A percentile compares a stretch with the other conserved stretches of the same genome.
Evolutionary conservation across 2,888 invertebrate genomes (phyloP).

Genomic region (Myopa testacea): DNA sequence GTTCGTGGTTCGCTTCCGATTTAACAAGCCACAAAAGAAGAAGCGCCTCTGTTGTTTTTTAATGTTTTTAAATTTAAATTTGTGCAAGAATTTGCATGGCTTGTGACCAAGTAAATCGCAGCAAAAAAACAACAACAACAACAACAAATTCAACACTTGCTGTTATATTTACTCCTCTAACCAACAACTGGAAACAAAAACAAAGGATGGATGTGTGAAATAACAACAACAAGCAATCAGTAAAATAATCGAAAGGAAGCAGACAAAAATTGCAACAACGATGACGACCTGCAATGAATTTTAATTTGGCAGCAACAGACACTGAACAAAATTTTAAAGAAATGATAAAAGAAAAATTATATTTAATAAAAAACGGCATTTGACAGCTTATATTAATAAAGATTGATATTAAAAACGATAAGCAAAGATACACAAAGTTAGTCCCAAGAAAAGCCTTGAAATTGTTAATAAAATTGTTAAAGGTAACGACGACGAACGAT

Average conservation of each 20-base stretch:
- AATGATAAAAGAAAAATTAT: slow-evolving; percentile 14
- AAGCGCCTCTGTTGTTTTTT: background rate
- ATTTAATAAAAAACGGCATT: slow-evolving; percentile 1
- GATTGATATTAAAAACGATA: too few relatives aligned
- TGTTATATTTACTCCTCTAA: background rate
- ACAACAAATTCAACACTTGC: slow-evolving; percentile 35
- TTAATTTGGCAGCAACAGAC: slow-evolving; percentile 51
- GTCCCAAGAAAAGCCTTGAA: too few relatives aligned
- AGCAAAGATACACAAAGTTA: too few relatives aligned
- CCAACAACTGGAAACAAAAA: background rate
- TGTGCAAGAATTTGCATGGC: slow-evolving; percentile 32
- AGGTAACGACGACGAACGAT: too few relatives aligned
- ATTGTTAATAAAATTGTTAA: too few relatives aligned
- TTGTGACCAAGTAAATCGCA: background rate
- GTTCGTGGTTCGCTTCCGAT: slow-evolving; percentile 42
- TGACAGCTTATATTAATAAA: too few relatives aligned
- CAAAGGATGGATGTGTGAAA: background rate
- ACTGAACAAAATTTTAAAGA: slow-evolving; percentile 33
- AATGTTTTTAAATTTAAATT: slow-evolving; percentile 30
- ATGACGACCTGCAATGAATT: slow-evolving; percentile 59
- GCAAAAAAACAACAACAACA: slow-evolving; percentile 23
- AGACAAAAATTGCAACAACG: slow-evolving; percentile 55
- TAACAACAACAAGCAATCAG: background rate
- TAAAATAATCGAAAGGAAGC: slow-evolving; percentile 54
- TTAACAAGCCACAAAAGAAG: background rate